Evolutionary conservation across 53 echinoderm and acorn worm species (phyloP).

Genomic region (Pentamera pediparva): DNA sequence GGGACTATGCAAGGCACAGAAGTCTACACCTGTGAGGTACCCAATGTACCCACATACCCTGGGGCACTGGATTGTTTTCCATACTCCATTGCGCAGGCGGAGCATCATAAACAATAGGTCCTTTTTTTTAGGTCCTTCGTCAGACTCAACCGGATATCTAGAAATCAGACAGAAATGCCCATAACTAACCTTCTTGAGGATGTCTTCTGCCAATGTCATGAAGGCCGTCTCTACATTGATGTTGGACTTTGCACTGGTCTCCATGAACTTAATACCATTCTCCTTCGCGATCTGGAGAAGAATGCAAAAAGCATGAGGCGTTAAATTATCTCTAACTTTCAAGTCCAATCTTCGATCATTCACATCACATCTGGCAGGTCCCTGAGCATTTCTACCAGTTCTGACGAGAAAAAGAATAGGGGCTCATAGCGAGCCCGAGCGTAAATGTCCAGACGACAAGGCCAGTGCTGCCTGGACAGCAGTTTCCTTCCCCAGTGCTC

Average conservation of each 20-base stretch:
- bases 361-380: not conserved
- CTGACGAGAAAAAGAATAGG: too few relatives aligned
- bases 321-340: not conserved
- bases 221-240: conserved; percentile 98
- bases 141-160: not conserved
- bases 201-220: conserved; percentile 99
- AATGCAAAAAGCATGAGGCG: not conserved
- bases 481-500: too few relatives aligned
- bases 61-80: too few relatives aligned
- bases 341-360: too few relatives aligned
- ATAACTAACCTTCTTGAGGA: conserved; percentile 80
- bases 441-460: not conserved
- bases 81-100: too few relatives aligned
- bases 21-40: too few relatives aligned
- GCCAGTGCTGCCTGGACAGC: not conserved
- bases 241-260: conserved; percentile 99
- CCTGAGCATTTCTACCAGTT: too few relatives aligned
- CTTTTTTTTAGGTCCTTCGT: not conserved
- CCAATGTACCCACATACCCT: too few relatives aligned
- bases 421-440: too few relatives aligned
- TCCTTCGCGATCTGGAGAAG: conserved; percentile 80
- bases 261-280: conserved; percentile 96
- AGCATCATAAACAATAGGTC: not conserved
- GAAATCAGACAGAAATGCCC: not conserved
- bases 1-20: too few relatives aligned